A percentile compares a stretch with the other conserved stretches of the same genome.
phyloP scores from a whole-genome alignment of 1,140 invertebrate genomes.

The Ceratina australensis region DNA sequence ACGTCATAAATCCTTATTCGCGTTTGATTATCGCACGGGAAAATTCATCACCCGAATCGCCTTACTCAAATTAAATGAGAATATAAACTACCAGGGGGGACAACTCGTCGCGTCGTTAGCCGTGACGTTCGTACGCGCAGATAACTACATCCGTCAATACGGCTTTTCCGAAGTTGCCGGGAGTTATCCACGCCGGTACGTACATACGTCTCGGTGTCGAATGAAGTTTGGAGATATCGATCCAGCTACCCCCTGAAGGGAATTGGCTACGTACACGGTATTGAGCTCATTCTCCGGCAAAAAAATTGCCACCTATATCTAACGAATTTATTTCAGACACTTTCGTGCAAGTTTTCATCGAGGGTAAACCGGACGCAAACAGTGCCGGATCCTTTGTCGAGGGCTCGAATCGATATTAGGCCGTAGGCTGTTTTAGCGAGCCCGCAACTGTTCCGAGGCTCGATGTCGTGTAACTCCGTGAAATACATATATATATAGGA shows the following conservation, averaged over 20 bases:
- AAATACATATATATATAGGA: slow-evolving; percentile 5
- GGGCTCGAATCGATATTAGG: slow-evolving; percentile 56
- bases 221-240: no score
- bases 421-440: slow-evolving; percentile 52
- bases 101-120: no score
- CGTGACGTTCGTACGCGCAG: no score
- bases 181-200: no score
- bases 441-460: slow-evolving; percentile 31
- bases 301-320: background rate
- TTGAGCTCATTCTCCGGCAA: background rate
- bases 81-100: no score
- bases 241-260: no score
- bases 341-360: slow-evolving; percentile 34
- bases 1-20: background rate
- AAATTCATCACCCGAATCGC: background rate
- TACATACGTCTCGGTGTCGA: no score
- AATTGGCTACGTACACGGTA: background rate
- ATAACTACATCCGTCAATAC: no score
- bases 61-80: no score
- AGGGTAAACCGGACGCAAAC: slow-evolving; percentile 27
- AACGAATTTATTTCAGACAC: slow-evolving; percentile 23
- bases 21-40: background rate
- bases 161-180: no score
- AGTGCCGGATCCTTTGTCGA: slow-evolving; percentile 44
- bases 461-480: slow-evolving; percentile 12